Base-by-base conservation (phyloP, 2,113 vertebrate species). In the Erinaceus europaeus region DNA sequence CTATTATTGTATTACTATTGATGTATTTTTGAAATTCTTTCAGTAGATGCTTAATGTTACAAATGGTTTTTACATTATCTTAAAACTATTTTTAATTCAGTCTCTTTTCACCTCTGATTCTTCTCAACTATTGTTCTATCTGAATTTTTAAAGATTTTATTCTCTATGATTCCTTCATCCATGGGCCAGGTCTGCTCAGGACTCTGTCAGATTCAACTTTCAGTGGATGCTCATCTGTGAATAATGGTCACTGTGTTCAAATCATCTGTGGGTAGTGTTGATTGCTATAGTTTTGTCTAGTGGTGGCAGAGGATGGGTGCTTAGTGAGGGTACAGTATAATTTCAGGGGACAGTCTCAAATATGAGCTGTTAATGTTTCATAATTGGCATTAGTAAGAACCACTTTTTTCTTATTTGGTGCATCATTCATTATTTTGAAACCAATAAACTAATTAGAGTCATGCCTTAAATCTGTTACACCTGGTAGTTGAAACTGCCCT, bases 341-440 rank as follows among this genome's bases (percentile, higher is more conserved):
- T 25, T 0, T 20, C 0, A 0, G 36, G 25, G 34, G 17, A 21
- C 67, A 18, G 9, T 38, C 21, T 73, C 74, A 57, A 25, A 25
- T 32, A 48, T 40, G 23, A 67, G 29, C 59, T 1, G 10, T 25
- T 27, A 38, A 32, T 72, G 18, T 32, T 32, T 42, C n/a, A 3
- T n/a, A 52, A 34, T 32, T 15, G 44, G 9, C 44, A 52, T 44
- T 9, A 14, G 7, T 0, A 17, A 8, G 25, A 4, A 52, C 15
- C 15, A 73, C 23, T 55, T 25, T 67, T 29, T 53, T 72, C 76
- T 83, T 80, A 84, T 53, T 40, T 29, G 44, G 36, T 5, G 46
- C 2, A 25, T 36, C 40, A 65, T 46, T 57, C 64, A 50, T 38
- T 57, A 40, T 65, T 80, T 84, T 73, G 21, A 89, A 81, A 68